Evolutionary conservation across 2,113 vertebrate genomes (phyloP), one percentile per base, ranked within the genome.

Genomic region (Australoheros scitulus): DNA sequence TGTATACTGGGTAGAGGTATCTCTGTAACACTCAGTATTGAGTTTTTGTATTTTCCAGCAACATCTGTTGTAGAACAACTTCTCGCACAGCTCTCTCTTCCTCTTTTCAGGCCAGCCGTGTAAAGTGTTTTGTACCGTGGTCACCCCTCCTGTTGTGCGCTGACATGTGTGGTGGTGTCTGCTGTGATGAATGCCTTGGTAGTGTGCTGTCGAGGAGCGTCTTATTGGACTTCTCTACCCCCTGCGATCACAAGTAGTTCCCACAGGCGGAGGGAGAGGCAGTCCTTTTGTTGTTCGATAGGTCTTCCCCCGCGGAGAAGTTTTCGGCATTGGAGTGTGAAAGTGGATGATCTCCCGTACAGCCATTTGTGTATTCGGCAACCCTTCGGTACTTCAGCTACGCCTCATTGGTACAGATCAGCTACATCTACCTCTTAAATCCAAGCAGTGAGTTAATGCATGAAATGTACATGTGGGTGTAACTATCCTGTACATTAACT

Each of bases 1-100:
- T 96, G 96, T 96, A 96, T 96, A 50, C 86, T 61, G 88, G 95
- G 94, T 95, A 90, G 87, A 87, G 94, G 95, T 96, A 95, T 95
- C 75, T 81, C 85, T 94, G 89, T 92, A 79, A 89, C 76, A 75
- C n/a, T 76, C 29, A 85, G 75, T 2, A 74, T 68, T 83, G 34
- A 75, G 80, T 68, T 50, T 57, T 50, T 17, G 18, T n/a, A 24
- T 14, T 76, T 75, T 82, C 8, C 7, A 64, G 47, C 63, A 63
- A 57, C 26, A n/a, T 61, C 17, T 81, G 24, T 68, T 93, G 15
- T 79, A 83, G 92, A 94, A 92, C 85, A 90, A 86, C 93, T 94
- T 92, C 96, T 96, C 85, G 95, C 95, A 93, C 93, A 94, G 93
- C 11, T 94, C 36, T 96, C 90, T 95, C 93, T 96, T 95, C 95